phyloP scores from a whole-genome alignment of 2,113 vertebrate genomes.

The Mohoua ochrocephala region DNA sequence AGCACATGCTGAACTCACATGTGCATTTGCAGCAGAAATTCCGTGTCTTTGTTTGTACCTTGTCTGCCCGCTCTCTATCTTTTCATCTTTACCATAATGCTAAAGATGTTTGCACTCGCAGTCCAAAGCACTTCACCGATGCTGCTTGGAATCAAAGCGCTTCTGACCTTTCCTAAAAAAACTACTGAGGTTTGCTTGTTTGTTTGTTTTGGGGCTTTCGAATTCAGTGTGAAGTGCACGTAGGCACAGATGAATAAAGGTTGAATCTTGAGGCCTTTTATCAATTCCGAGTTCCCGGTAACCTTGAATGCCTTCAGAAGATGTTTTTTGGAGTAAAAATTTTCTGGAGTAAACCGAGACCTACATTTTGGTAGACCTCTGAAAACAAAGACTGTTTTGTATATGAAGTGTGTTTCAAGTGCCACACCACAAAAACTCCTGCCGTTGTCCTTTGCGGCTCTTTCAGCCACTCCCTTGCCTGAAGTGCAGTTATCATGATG shows the following conservation, averaged over 20 bases:
- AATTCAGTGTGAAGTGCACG: neutral
- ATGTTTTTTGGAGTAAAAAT: neutral
- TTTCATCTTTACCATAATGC: neutral
- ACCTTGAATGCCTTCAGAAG: neutral
- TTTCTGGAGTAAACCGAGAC: neutral
- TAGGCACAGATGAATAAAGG: neutral
- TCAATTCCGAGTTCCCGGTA: neutral
- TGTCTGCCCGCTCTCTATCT: neutral
- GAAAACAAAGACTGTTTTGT: neutral
- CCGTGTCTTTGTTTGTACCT: constrained; percentile 6
- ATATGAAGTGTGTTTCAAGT: neutral
- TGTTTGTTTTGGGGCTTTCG: neutral
- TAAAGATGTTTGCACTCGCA: neutral
- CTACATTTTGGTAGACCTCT: neutral
- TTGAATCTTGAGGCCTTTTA: neutral
- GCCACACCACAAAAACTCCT: neutral
- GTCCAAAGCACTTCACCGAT: neutral
- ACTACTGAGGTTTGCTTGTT: neutral
- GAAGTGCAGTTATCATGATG: neutral
- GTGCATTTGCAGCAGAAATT: neutral
- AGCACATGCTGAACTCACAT: constrained; percentile 19
- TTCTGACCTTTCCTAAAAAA: neutral
- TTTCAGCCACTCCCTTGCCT: neutral
- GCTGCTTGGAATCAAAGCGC: neutral
- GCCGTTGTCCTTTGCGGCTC: neutral